These are phyloP conservation scores for Saccostrea cuccullata DNA, from an alignment of 1,140 invertebrate genomes.

Conservation along the genomic window DNA sequence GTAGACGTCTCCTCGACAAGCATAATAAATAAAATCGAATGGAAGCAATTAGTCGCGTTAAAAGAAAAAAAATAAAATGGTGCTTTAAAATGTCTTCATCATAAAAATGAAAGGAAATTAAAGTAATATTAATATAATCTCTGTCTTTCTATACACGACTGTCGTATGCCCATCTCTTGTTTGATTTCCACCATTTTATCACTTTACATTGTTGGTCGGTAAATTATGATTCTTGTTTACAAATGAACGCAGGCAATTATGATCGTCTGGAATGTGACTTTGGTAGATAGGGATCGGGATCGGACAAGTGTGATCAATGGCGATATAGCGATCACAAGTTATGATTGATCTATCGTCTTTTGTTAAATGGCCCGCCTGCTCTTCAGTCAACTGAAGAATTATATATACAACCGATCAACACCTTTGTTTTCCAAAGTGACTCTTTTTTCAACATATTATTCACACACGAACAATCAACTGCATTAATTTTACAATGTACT, in stretches of 20 bases:
- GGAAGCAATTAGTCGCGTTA: neutral
- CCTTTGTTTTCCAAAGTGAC: neutral
- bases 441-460: neutral
- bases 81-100: neutral
- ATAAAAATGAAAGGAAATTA: neutral
- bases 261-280: neutral
- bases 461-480: no score
- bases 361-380: neutral
- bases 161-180: neutral
- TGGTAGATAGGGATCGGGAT: neutral
- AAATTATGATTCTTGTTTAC: conserved; percentile 23
- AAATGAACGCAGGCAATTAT: neutral
- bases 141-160: neutral
- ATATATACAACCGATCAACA: neutral
- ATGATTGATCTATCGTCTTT: neutral
- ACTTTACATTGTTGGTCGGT: neutral
- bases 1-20: neutral
- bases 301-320: neutral
- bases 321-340: neutral
- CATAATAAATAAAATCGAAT: neutral
- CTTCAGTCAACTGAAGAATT: neutral
- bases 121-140: neutral
- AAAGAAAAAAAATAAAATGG: no score
- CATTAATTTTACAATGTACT: no score
- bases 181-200: neutral